Evolutionary conservation across 64 coral and sea anemone genomes (phyloP), one percentile per base, ranked within the genome.

Genomic region (Actinia equina): DNA sequence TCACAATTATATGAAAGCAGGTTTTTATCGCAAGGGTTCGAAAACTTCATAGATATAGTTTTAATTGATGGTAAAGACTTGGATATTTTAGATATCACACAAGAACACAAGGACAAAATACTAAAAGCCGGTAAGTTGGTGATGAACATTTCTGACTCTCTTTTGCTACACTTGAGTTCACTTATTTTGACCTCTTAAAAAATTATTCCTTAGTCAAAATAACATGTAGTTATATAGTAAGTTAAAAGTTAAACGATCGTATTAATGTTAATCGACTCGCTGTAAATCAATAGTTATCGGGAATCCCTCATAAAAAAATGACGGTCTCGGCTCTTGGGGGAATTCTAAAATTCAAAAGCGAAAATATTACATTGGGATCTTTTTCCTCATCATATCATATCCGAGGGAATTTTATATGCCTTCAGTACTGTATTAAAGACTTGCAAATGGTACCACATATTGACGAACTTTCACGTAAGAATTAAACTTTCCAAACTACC

Each of bases 61-160:
- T 17, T 59, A 12, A 3, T 91, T 0, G 41, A 59, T 9, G 43
- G 77, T 2, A 22, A 77, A 4, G 89, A 91, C 15, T 86, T 91
- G 17, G 23, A 78, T 23, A 9, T 10, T 80, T 13, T 46, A 26
- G 43, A 53, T 79, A 0, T 0, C 14, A 11, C 56, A 0, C 2
- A 22, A 63, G 56, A 61, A 2, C 82, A 91, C 1, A 78, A 76
- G 15, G 22, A 17, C 22, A 79, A 58, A 58, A 86, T 91, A 43
- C 77, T 86, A 9, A 41, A 85, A 78, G 83, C 89, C 49, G 89
- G 89, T 91, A 86, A 85, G 67, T 42, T 76, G 11, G 10, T 52
- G 3, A 5, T 1, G 43, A 59, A 84, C 17, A 8, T 55, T 59
- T 11, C 46, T 43, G 16, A 53, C 49, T 83, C 20, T n/a, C n/a